Percentiles rank a stretch among this genome's conserved stretches.
phyloP scores from a whole-genome alignment of 2,888 invertebrate species.

The Strigamia crassipes region DNA sequence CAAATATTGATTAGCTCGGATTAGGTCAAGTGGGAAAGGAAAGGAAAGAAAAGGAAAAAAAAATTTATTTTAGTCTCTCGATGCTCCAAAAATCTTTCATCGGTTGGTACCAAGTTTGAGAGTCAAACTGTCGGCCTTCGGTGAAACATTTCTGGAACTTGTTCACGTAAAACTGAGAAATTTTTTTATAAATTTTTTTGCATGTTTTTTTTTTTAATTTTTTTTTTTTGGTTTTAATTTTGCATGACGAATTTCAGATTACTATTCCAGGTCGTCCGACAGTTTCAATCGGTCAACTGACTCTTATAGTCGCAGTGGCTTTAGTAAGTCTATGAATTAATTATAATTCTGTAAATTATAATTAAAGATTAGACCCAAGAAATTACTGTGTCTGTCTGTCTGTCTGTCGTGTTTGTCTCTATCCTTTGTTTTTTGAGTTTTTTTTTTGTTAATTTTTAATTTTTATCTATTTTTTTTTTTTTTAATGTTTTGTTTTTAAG shows the following conservation, averaged over 20 bases:
- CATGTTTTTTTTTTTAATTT: neutral
- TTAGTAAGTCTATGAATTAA: constrained; percentile 30
- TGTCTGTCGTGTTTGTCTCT: neutral
- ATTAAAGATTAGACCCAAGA: constrained; percentile 11
- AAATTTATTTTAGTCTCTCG: no score
- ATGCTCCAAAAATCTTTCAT: no score
- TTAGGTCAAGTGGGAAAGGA: neutral
- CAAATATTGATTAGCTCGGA: neutral
- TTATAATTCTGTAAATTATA: constrained; percentile 17
- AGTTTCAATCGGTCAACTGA: constrained; percentile 13
- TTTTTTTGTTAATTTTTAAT: neutral
- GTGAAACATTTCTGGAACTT: neutral
- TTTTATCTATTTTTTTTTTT: no score
- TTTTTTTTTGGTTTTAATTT: neutral
- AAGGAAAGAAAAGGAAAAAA: neutral
- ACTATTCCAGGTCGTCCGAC: constrained; percentile 1
- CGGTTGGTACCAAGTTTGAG: no score
- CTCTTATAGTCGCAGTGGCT: constrained; percentile 34
- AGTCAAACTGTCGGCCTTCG: no score
- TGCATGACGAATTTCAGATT: constrained; percentile 12
- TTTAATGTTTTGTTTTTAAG: constrained; percentile 6
- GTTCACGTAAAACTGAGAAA: neutral
- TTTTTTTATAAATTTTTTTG: neutral
- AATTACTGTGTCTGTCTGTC: neutral
- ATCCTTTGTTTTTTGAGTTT: no score